Conservation (phyloP, 1,140 invertebrate species). For the Dendroctonus valens region DNA sequence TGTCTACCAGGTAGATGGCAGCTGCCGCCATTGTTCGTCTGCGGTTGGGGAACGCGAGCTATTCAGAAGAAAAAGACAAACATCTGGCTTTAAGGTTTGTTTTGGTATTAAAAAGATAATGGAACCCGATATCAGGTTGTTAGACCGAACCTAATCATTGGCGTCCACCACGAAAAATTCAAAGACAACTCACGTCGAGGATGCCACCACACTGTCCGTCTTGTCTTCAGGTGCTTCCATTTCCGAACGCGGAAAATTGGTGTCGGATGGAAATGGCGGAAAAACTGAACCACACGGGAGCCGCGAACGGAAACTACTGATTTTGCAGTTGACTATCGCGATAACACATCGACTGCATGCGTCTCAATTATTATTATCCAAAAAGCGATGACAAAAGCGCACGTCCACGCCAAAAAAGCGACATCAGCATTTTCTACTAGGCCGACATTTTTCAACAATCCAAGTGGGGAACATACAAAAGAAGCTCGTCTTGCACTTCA, state of each 20-base stretch:
- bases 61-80: not conserved
- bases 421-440: conserved; percentile 25
- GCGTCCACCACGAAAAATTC: not conserved
- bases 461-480: conserved; percentile 13
- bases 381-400: conserved; percentile 32
- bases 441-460: conserved; percentile 30
- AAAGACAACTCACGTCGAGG: conserved; percentile 16
- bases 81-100: conserved; percentile 5
- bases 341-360: conserved; percentile 17
- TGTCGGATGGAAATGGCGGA: no score
- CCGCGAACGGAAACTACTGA: conserved; percentile 7
- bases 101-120: conserved; percentile 14
- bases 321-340: conserved; percentile 11
- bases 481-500: not conserved
- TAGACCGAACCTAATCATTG: not conserved
- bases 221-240: not conserved
- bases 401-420: conserved; percentile 26
- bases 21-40: conserved; percentile 7
- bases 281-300: not conserved
- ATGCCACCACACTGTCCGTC: conserved; percentile 8
- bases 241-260: not conserved
- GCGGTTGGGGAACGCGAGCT: not conserved
- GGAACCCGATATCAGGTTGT: conserved; percentile 3
- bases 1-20: conserved; percentile 10
- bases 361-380: conserved; percentile 25